Base-by-base conservation (phyloP, 2,888 invertebrate genomes). In the Melolontha melolontha region DNA sequence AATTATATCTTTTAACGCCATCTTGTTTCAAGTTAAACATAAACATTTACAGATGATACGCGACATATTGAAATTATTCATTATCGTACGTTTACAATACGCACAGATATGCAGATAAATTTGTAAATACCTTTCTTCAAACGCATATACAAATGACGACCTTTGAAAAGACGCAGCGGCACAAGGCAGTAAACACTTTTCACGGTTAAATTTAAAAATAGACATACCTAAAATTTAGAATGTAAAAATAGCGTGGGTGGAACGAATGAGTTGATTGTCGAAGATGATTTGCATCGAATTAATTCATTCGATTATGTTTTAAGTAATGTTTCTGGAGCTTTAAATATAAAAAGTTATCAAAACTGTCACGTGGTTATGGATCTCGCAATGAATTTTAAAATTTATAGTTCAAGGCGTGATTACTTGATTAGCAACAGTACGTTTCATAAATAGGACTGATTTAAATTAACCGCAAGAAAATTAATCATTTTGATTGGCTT, bases 201-300 rank as follows among this genome's bases (percentile, higher is more conserved):
- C 59, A 62, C 59, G 59, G 59, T 62, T 62, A 62, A 8, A 16
- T 12, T 62, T 62, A 62, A 62, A 62, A 62, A 62, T 62, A 62
- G 59, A 34, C 14, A 62, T 62, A 47, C 47, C 34, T 29, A 47
- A 62, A 47, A 62, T 16, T 62, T 34, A 10, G 17, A 47, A 47
- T 49, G 5, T 49, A 49, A 49, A 49, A 49, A 16, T 47, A 49
- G 11, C 14, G 12, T 44, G 44, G 6, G 27, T n/a, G 27, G 11
- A 51, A 29, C 40, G 54, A 17, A 40, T 40, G 54, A 40, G 40
- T 40, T 40, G 54, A 54, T 54, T 54, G 17, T 40, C 34, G 16
- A 54, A 14, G 40, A 40, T 40, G 39, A 14, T 54, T 39, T 17
- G 1, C 39, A 40, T 11, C 2, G 17, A 40, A 39, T 54, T 54